A percentile compares a stretch with the other conserved stretches of the same genome.
phyloP scores from a whole-genome alignment of 64 coral and sea anemone species.

The Dendronephthya gigantea region DNA sequence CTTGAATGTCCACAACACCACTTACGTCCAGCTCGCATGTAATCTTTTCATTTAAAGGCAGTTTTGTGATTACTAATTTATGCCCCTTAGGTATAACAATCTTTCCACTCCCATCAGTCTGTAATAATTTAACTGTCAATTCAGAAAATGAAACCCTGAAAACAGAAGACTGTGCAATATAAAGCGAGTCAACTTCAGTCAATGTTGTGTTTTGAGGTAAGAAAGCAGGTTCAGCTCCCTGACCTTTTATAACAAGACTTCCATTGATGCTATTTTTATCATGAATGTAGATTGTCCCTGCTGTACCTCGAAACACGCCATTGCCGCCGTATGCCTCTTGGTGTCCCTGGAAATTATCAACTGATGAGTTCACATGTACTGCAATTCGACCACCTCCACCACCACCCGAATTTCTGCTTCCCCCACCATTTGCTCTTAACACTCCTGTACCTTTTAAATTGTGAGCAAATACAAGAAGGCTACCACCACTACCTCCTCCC shows the following conservation, averaged over 20 bases:
- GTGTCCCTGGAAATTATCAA: not conserved
- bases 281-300: not conserved
- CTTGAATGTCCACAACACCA: not conserved
- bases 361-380: slow-evolving; percentile 38
- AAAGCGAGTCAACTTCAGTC: not conserved
- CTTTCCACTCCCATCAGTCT: not conserved
- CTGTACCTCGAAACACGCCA: not conserved
- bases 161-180: not conserved
- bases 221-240: not conserved
- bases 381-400: slow-evolving; percentile 81
- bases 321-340: not conserved
- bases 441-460: not conserved
- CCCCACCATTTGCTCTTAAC: not conserved
- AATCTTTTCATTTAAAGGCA: not conserved
- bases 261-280: not conserved
- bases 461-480: not conserved
- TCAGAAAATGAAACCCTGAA: not conserved
- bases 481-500: not conserved
- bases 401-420: slow-evolving; percentile 11
- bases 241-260: not conserved
- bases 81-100: not conserved
- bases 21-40: not conserved
- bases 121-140: not conserved
- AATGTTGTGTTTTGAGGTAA: not conserved
- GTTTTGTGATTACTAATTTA: not conserved